Evolutionary conservation across 2,797 vertebrate species (phyloP), one percentile per base, ranked within the genome.

Genomic region (Epinephelus malabaricus): DNA sequence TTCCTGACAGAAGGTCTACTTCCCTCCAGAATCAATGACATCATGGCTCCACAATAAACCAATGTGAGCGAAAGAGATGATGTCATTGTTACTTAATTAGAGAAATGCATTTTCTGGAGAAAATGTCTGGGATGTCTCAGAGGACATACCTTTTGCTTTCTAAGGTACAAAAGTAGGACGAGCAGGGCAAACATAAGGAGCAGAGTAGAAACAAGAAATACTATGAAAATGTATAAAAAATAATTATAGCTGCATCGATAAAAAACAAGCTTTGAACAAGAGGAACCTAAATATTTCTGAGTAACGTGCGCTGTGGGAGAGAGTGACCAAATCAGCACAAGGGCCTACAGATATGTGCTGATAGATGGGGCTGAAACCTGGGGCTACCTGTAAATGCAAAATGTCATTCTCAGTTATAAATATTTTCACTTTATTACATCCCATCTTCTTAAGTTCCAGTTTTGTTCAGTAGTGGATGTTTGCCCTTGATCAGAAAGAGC

Each of bases 71-170:
- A 78, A 67, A 21, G 46, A 76, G 73, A 78, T 81, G 78, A 87
- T 76, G 82, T 84, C 76, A 81, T 53, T 69, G 50, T 77, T 70
- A 30, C 53, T 72, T 56, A 30, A 82, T 65, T 60, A 72, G 18
- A 55, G 34, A 34, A 69, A 38, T 51, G 49, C 49, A 58, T 76
- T 58, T 81, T 56, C 38, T 43, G 10, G 65, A 51, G 19, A 50
- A 69, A 66, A 55, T 7, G 23, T 55, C 49, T 14, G 55, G 1
- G 0, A 40, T 66, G 53, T 50, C 43, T 59, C 17, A 25, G 10
- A 15, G 3, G 7, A 53, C 7, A 69, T 63, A 47, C 13, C 25
- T 1, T 49, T 21, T 46, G 4, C 21, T 67, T 23, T 69, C 17
- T 45, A 6, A 12, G 8, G n/a, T 27, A 4, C 6, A 50, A n/a